These are phyloP conservation scores for Myiagra hebetior DNA, from an alignment of 2,113 vertebrate genomes.

Conservation along the genomic window DNA sequence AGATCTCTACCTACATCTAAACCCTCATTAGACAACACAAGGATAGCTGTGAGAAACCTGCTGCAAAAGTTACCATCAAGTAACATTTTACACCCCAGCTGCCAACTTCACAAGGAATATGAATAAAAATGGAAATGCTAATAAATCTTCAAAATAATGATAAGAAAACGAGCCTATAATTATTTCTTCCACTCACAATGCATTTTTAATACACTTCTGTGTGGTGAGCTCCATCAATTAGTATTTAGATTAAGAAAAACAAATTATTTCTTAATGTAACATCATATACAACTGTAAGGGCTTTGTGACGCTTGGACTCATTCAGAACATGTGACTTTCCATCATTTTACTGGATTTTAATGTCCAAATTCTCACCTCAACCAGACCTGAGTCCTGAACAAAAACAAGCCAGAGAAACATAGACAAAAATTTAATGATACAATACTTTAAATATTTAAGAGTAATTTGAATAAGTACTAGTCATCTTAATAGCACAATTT, in stretches of 20 bases:
- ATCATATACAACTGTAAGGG: not conserved
- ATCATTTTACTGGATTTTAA: not conserved
- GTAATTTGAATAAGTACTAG: not conserved
- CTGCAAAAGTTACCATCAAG: not conserved
- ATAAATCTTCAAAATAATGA: not conserved
- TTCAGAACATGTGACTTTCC: not conserved
- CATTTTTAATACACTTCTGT: not conserved
- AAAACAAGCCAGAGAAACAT: not conserved
- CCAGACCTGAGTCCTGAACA: not conserved
- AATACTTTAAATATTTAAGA: constrained; percentile 34
- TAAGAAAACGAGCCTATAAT: not conserved
- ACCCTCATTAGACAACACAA: not conserved
- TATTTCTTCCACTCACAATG: not conserved
- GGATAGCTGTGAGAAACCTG: not conserved
- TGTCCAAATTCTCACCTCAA: not conserved
- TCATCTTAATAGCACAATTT: constrained; percentile 37
- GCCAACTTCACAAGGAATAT: not conserved
- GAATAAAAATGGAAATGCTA: not conserved
- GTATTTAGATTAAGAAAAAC: not conserved
- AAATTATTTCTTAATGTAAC: not conserved
- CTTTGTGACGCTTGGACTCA: not conserved
- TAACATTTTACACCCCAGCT: not conserved
- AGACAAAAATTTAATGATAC: not conserved
- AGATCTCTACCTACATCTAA: not conserved
- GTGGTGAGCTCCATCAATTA: not conserved